Conservation (phyloP, 2,113 vertebrate genomes). For the Oreochromis spilurus region DNA sequence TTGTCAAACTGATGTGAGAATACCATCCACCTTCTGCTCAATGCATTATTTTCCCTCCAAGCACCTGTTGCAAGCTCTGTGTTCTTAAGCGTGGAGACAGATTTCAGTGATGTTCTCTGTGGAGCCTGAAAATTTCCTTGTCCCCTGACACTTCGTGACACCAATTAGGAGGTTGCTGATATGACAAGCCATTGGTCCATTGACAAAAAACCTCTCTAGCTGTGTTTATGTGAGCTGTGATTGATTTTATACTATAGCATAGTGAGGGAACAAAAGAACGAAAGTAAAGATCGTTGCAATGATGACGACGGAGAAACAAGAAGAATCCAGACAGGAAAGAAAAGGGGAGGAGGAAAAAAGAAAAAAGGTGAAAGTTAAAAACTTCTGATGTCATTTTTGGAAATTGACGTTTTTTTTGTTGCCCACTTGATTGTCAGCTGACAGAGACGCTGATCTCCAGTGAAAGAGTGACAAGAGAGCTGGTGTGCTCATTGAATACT, state of each 20-base stretch:
- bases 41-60: not conserved
- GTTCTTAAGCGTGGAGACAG: not conserved
- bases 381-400: constrained; percentile 17
- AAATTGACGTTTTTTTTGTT: constrained; percentile 3
- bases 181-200: constrained; percentile 51
- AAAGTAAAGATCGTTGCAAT: not conserved
- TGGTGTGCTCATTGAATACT: not conserved
- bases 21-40: not conserved
- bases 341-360: not conserved
- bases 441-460: constrained; percentile 13
- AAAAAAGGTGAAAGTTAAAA: not conserved
- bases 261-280: not conserved
- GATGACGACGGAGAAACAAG: not conserved
- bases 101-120: not conserved
- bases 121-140: not conserved
- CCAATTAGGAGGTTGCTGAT: constrained; percentile 38
- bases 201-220: not conserved
- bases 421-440: constrained; percentile 38
- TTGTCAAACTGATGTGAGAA: not conserved
- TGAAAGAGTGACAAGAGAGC: constrained; percentile 20
- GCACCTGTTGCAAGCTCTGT: not conserved
- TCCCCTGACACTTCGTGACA: constrained; percentile 35
- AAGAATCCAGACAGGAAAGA: not conserved
- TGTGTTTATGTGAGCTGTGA: not conserved
- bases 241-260: not conserved